Percentiles rank a stretch among this genome's conserved stretches.
These are phyloP conservation scores for Diaphora mendica DNA, from an alignment of 2,888 invertebrate genomes.

Conservation along the genomic window DNA sequence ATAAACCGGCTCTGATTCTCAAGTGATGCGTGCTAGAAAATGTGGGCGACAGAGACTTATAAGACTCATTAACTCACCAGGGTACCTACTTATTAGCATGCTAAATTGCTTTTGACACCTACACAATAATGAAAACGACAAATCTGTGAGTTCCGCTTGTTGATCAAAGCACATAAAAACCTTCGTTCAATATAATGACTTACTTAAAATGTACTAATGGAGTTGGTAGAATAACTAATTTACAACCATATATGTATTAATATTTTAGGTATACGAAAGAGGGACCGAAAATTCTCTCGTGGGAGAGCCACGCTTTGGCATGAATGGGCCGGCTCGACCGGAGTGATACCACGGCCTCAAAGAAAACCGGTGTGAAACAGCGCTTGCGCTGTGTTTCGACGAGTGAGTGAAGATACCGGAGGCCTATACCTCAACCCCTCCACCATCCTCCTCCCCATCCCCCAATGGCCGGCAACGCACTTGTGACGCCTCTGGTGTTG, in stretches of 20 bases:
- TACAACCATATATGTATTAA: slow-evolving; percentile 21
- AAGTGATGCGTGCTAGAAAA: slow-evolving; percentile 40
- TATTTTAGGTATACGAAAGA: slow-evolving; percentile 29
- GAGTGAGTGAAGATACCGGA: no score
- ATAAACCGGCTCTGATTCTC: slow-evolving; percentile 53
- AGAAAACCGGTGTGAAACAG: no score
- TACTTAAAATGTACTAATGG: slow-evolving; percentile 38
- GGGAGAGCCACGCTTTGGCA: no score
- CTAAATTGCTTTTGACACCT: slow-evolving; percentile 75
- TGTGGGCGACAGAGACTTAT: slow-evolving; percentile 57
- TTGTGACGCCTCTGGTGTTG: no score
- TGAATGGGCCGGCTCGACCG: no score
- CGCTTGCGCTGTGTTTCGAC: no score
- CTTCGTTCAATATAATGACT: slow-evolving; percentile 32
- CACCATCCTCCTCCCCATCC: no score
- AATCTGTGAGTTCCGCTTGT: slow-evolving; percentile 30
- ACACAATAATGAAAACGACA: slow-evolving; percentile 50
- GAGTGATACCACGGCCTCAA: no score
- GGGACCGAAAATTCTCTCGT: no score
- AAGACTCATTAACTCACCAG: slow-evolving; percentile 68
- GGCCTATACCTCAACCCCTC: no score
- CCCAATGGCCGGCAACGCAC: no score
- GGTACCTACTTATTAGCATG: slow-evolving; percentile 67
- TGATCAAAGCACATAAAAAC: slow-evolving; percentile 32
- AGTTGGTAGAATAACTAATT: slow-evolving; percentile 31